Base-by-base conservation (phyloP, 2,113 vertebrate species). In the Oncorhynchus mykiss region DNA sequence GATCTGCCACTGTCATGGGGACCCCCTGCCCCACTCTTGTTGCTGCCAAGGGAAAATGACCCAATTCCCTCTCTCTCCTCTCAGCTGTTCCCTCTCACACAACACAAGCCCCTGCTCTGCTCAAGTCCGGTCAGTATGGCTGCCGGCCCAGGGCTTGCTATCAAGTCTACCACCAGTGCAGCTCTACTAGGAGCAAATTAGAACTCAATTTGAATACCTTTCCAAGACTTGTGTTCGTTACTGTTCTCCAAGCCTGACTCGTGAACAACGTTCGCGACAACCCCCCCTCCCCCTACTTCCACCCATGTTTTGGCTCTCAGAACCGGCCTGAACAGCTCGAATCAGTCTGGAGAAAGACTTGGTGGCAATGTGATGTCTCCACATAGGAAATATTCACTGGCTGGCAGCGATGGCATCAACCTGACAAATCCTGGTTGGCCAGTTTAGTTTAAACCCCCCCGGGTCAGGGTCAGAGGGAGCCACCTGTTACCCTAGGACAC, bases 151-250 rank as follows among this genome's bases (percentile, higher is more conserved):
- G 75, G 14, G 68, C 73, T 84, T 70, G 9, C 79, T 77, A 76
- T 74, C 85, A 72, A 72, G 75, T 75, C 78, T 78, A 80, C 71
- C 66, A 66, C 57, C 54, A 67, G 71, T 39, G 71, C 31, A 67
- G 6, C 13, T 69, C 25, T 2, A 2, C 25, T 29, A 48, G 65
- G 78, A 85, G 79, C 77, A 75, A 81, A 77, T 75, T 79, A 80
- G 71, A 85, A 80, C 73, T 54, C 57, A 66, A 5, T 79, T 69
- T 60, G 76, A 25, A 84, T 12, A 74, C 72, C 74, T 74, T 77
- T 84, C 74, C 85, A 82, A 85, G 78, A 68, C 72, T 79, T 51
- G 66, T 67, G 62, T 76, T 78, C 77, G 79, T 84, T 85, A 72
- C 78, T 85, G 62, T 85, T 79, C 75, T 78, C 48, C 67, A 80